These are phyloP conservation scores for Amphimallon solstitiale DNA, from an alignment of 2,888 invertebrate species.

Conservation along the genomic window DNA sequence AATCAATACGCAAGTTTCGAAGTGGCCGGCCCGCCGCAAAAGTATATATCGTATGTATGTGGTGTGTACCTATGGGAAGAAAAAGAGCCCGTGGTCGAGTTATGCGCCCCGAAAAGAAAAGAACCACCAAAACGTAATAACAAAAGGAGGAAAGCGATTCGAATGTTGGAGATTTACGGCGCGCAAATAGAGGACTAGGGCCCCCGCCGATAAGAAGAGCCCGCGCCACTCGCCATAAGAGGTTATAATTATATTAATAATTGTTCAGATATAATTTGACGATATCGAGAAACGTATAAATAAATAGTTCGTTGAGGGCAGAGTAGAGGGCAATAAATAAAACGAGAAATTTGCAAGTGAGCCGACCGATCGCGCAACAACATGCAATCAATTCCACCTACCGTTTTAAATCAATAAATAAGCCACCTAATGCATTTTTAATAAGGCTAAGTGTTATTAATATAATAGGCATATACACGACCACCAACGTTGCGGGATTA, in stretches of 20 bases:
- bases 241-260: conserved; percentile 40
- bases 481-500: conserved; percentile 59
- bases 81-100: background rate
- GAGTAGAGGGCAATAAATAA: conserved; percentile 32
- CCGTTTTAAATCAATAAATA: conserved; percentile 62
- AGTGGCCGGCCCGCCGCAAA: background rate
- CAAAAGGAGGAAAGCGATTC: conserved; percentile 14
- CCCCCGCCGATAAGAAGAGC: conserved; percentile 13
- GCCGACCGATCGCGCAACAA: conserved; percentile 36
- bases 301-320: conserved; percentile 33
- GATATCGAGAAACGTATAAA: conserved; percentile 37
- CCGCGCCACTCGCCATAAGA: conserved; percentile 34
- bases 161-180: conserved; percentile 23
- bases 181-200: conserved; percentile 30
- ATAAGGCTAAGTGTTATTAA: conserved; percentile 62
- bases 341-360: conserved; percentile 38
- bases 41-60: no score
- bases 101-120: no score
- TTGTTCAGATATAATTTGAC: conserved; percentile 39
- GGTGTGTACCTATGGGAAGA: background rate
- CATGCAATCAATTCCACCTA: conserved; percentile 54
- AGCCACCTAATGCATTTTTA: conserved; percentile 61
- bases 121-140: conserved; percentile 20
- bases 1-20: conserved; percentile 32
- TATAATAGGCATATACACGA: conserved; percentile 60